These are phyloP conservation scores for Rousettus madagascariensis DNA, from an alignment of 2,797 vertebrate genomes.

Conservation along the genomic window DNA sequence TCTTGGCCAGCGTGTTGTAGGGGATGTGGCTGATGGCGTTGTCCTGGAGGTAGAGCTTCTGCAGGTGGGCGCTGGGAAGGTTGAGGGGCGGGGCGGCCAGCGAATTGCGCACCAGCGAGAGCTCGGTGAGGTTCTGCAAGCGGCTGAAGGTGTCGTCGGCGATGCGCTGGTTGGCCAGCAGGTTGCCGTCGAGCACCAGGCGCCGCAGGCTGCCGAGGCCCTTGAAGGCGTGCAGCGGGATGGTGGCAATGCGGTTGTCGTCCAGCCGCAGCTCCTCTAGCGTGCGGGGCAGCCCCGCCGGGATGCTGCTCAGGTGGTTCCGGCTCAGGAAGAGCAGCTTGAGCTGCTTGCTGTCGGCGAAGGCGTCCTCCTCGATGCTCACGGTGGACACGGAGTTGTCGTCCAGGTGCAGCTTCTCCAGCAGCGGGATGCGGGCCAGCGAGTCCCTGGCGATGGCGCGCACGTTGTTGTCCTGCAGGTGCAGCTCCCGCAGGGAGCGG, in stretches of 20 bases:
- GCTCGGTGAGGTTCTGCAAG: constrained; percentile 93
- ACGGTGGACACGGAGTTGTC: constrained; percentile 97
- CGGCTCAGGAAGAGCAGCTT: constrained; percentile 94
- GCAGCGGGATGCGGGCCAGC: constrained; percentile 90
- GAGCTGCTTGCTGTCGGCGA: constrained; percentile 91
- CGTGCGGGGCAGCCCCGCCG: constrained; percentile 93
- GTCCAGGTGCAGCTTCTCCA: constrained; percentile 95
- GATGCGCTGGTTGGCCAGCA: constrained; percentile 96
- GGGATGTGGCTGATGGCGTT: constrained; percentile 95
- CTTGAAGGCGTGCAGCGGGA: constrained; percentile 92
- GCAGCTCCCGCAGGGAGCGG: constrained; percentile 92
- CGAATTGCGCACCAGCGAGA: constrained; percentile 94
- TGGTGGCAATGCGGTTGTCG: constrained; percentile 97
- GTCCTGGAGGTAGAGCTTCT: constrained; percentile 94
- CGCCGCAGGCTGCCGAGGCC: constrained; percentile 92
- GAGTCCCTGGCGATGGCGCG: constrained; percentile 90
- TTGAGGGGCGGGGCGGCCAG: constrained; percentile 92
- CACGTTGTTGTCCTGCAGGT: constrained; percentile 98
- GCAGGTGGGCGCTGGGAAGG: constrained; percentile 91
- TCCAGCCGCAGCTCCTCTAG: constrained; percentile 95
- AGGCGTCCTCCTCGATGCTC: constrained; percentile 96
- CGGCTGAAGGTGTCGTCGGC: constrained; percentile 94
- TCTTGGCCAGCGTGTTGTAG: constrained; percentile 90
- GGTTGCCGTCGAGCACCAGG: constrained; percentile 95
- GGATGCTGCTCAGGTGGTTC: constrained; percentile 97